A percentile compares a stretch with the other conserved stretches of the same genome.
Conservation (phyloP, 2,113 vertebrate species). For the Sander vitreus region DNA sequence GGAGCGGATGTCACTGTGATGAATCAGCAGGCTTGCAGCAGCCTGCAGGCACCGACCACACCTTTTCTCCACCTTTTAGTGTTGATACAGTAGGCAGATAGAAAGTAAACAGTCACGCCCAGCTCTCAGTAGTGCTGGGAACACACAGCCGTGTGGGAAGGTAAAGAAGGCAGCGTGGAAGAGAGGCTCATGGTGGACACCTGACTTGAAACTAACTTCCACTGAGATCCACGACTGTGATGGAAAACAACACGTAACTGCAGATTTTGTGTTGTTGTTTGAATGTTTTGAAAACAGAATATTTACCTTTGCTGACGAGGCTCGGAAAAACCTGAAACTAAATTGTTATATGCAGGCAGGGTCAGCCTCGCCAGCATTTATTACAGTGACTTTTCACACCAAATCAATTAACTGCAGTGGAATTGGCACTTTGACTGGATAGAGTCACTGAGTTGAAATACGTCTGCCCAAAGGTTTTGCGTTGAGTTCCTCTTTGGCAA, state of each 20-base stretch:
- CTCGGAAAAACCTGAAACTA: neutral
- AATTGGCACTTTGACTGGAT: no score
- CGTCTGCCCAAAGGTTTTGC: neutral
- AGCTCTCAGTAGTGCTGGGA: neutral
- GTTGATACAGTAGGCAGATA: conserved; percentile 27
- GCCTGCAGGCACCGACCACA: conserved; percentile 15
- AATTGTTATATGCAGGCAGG: neutral
- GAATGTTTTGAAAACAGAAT: neutral
- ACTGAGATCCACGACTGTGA: neutral
- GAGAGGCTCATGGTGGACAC: neutral
- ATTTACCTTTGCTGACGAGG: neutral
- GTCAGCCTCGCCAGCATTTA: neutral
- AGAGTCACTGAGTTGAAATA: no score
- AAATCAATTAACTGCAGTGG: neutral
- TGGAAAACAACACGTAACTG: neutral
- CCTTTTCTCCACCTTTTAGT: conserved; percentile 11
- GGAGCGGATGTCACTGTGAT: conserved; percentile 20
- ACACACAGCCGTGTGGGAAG: neutral
- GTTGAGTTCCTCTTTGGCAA: neutral
- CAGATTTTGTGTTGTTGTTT: neutral
- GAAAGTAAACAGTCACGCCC: conserved; percentile 48
- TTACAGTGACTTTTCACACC: neutral
- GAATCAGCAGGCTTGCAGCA: conserved; percentile 35
- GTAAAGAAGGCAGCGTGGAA: neutral
- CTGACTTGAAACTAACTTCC: neutral